Conservation (phyloP, 2,797 vertebrate species). For the Urosaurus nigricauda region DNA sequence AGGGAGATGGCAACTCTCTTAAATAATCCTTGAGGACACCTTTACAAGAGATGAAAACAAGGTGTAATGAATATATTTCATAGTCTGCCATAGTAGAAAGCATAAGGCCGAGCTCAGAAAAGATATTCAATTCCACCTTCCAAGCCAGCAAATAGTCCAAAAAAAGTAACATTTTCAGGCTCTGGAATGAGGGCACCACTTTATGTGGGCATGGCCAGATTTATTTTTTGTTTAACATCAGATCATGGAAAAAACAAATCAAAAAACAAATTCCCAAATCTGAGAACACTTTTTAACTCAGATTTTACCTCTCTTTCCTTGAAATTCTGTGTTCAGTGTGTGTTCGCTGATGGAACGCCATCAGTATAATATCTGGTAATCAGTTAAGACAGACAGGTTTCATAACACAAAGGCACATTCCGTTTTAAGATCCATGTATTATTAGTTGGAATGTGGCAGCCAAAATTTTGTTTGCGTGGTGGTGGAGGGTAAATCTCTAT, state of each 20-base stretch:
- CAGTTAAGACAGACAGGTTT: background rate
- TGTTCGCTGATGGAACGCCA: background rate
- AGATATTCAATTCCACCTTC: no score
- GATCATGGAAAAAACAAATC: background rate
- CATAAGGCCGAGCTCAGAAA: background rate
- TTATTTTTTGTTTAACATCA: background rate
- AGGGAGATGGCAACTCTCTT: constrained; percentile 93
- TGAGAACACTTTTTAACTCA: background rate
- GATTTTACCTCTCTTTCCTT: background rate
- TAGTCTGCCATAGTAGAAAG: background rate
- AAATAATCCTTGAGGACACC: constrained; percentile 98
- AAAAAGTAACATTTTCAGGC: no score
- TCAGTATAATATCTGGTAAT: background rate
- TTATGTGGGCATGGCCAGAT: background rate
- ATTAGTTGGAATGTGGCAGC: background rate
- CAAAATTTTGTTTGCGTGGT: no score
- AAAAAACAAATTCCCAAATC: background rate
- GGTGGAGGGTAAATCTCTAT: no score
- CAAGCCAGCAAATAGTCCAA: no score
- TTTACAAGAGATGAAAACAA: constrained; percentile 70
- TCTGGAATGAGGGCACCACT: background rate
- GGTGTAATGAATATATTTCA: constrained; percentile 32
- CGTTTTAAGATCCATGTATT: background rate
- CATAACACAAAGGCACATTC: background rate
- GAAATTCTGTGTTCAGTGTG: background rate